Percentiles rank a stretch among this genome's conserved stretches.
These are phyloP conservation scores for Sus cebifrons DNA, from an alignment of 2,797 vertebrate genomes.

Conservation along the genomic window DNA sequence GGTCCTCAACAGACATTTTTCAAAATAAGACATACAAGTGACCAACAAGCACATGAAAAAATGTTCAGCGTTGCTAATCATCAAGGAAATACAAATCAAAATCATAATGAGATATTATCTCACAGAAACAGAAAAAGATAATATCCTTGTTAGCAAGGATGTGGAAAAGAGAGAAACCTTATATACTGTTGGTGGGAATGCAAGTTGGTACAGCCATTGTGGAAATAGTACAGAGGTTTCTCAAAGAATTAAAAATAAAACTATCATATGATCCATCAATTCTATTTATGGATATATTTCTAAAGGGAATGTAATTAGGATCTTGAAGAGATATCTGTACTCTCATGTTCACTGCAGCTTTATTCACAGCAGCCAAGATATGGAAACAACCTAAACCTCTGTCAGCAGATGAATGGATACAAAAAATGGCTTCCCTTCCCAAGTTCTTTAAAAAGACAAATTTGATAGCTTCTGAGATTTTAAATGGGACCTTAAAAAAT, in stretches of 20 bases:
- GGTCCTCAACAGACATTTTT: too few relatives aligned
- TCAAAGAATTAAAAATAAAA: neutral
- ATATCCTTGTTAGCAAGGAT: neutral
- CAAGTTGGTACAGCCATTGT: neutral
- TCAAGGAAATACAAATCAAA: neutral
- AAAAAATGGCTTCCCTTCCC: neutral
- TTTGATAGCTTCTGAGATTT: neutral
- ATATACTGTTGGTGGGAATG: neutral
- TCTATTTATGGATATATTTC: neutral
- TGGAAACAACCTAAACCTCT: neutral
- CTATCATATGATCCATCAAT: neutral
- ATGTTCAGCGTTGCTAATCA: neutral
- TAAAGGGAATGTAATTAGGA: neutral
- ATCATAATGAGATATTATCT: neutral
- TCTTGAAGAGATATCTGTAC: neutral
- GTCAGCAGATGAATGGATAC: neutral
- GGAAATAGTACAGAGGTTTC: neutral
- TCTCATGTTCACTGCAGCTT: neutral
- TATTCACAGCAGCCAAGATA: neutral
- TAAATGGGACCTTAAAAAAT: neutral
- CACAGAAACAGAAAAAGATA: neutral
- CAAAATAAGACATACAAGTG: neutral
- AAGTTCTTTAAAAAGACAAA: neutral
- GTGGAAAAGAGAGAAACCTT: neutral
- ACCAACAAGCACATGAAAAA: neutral